These are phyloP conservation scores for Ascaphus truei DNA, from an alignment of 2,113 vertebrate genomes.

Conservation along the genomic window DNA sequence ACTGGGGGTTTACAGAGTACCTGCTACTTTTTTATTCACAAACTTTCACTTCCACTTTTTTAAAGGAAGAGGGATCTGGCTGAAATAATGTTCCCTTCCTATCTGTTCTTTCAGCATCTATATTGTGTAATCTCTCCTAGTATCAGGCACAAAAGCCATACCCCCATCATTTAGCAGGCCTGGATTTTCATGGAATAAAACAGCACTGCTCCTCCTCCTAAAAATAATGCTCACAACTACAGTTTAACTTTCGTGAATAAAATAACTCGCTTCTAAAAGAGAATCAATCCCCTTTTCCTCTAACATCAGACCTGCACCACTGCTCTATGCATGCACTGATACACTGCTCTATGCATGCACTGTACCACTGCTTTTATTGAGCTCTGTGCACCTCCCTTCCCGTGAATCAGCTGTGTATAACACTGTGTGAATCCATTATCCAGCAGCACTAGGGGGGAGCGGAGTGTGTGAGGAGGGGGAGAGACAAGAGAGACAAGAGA, in stretches of 20 bases:
- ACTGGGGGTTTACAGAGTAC: too few relatives aligned
- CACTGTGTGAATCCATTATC: constrained; percentile 29
- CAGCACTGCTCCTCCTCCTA: too few relatives aligned
- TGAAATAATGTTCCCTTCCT: background rate
- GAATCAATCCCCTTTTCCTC: too few relatives aligned
- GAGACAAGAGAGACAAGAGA: too few relatives aligned
- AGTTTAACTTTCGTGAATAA: too few relatives aligned
- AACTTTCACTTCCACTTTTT: constrained; percentile 10
- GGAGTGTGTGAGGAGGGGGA: background rate
- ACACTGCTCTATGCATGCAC: background rate
- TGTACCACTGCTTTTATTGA: background rate
- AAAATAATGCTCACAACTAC: too few relatives aligned
- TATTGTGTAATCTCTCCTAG: background rate
- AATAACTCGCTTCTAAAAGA: too few relatives aligned
- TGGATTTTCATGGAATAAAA: too few relatives aligned
- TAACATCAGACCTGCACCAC: too few relatives aligned
- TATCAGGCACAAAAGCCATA: too few relatives aligned
- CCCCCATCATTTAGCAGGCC: too few relatives aligned
- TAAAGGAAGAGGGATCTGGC: background rate
- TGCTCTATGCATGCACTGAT: too few relatives aligned
- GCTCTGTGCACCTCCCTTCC: constrained; percentile 9
- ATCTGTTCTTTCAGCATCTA: background rate
- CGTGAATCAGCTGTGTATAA: constrained; percentile 23
- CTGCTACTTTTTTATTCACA: background rate
- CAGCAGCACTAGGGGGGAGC: constrained; percentile 10